Evolutionary conservation across 1,140 invertebrate species (phyloP).

Genomic region (Maconellicoccus hirsutus): DNA sequence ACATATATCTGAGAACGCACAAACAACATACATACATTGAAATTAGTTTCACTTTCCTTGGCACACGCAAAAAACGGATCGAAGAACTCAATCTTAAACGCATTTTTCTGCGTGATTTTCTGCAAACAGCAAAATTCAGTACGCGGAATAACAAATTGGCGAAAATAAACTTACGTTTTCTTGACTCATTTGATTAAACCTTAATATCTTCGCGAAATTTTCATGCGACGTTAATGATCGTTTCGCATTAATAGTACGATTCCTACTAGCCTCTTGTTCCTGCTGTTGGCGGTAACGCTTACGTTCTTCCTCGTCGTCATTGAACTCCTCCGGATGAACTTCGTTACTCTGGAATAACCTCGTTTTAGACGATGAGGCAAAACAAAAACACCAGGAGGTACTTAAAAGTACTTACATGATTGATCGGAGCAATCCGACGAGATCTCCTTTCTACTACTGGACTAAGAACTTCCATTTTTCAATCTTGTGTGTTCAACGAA

Average conservation of each 20-base stretch:
- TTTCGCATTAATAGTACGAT: slow-evolving; percentile 33
- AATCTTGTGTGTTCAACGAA: neutral
- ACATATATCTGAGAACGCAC: neutral
- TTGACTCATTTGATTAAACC: neutral
- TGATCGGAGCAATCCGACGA: neutral
- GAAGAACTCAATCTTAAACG: slow-evolving; percentile 68
- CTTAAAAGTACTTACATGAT: neutral
- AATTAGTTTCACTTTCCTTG: slow-evolving; percentile 51
- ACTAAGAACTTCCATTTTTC: neutral
- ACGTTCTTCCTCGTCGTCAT: slow-evolving; percentile 42
- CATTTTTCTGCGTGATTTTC: slow-evolving; percentile 77
- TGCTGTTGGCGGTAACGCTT: slow-evolving; percentile 36
- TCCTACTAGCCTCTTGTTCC: slow-evolving; percentile 30
- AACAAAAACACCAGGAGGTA: too few relatives aligned
- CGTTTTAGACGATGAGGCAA: too few relatives aligned
- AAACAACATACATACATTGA: slow-evolving; percentile 35
- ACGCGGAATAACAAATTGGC: slow-evolving; percentile 24
- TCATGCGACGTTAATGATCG: slow-evolving; percentile 30
- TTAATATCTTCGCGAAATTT: neutral
- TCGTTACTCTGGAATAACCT: too few relatives aligned
- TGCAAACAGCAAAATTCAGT: slow-evolving; percentile 34
- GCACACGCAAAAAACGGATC: slow-evolving; percentile 66
- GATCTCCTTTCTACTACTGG: neutral
- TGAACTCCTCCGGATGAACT: neutral
- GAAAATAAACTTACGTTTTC: slow-evolving; percentile 12